A percentile compares a stretch with the other conserved stretches of the same genome.
phyloP scores from a whole-genome alignment of 2,113 vertebrate species.

The Cynoglossus semilaevis region DNA sequence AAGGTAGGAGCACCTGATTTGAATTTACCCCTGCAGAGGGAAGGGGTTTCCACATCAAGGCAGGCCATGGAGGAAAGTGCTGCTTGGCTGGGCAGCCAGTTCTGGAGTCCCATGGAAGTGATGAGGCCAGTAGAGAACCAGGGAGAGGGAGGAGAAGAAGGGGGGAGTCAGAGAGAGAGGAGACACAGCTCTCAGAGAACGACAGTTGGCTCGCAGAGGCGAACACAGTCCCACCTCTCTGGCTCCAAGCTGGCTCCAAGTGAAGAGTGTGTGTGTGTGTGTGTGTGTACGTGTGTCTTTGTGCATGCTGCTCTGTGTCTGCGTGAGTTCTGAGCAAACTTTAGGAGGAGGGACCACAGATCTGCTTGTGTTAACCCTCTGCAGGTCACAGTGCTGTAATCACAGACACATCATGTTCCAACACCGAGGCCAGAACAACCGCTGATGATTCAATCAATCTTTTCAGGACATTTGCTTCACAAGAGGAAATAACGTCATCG shows the following conservation, averaged over 20 bases:
- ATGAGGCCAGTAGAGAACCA: conserved; percentile 42
- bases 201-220: conserved; percentile 47
- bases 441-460: no score
- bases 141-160: conserved; percentile 22
- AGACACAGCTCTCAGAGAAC: conserved; percentile 43
- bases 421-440: no score
- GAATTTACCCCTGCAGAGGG: conserved; percentile 75
- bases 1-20: conserved; percentile 64
- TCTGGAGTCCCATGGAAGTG: conserved; percentile 77
- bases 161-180: conserved; percentile 36
- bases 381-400: conserved; percentile 31
- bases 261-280: conserved; percentile 40
- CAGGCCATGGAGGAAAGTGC: conserved; percentile 73
- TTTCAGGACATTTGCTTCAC: no score
- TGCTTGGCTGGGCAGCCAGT: conserved; percentile 53
- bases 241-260: conserved; percentile 54
- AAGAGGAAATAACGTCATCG: no score
- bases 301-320: conserved; percentile 14
- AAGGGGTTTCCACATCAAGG: conserved; percentile 74
- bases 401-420: conserved; percentile 19
- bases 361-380: conserved; percentile 67
- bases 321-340: conserved; percentile 39
- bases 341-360: conserved; percentile 68
- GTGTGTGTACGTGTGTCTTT: conserved; percentile 23
- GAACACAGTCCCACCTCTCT: conserved; percentile 49